Conservation (phyloP, 1,140 invertebrate species). For the Bicyclus anynana region DNA sequence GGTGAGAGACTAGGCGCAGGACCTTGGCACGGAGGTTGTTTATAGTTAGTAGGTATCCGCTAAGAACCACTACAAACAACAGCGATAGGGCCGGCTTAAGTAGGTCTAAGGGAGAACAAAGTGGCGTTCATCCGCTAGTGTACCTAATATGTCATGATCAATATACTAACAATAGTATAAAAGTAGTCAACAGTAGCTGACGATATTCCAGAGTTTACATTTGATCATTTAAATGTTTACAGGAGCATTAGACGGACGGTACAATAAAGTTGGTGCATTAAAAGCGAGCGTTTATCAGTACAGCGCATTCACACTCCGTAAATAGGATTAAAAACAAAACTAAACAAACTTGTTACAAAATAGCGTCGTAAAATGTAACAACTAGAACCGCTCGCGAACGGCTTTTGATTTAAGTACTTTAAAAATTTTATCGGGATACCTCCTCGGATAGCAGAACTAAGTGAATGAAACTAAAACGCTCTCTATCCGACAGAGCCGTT, state of each 20-base stretch:
- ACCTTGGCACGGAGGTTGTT: no score
- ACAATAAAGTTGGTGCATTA: conserved; percentile 28
- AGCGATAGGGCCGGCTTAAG: no score
- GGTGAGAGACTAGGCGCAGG: no score
- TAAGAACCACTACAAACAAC: no score
- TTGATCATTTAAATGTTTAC: conserved; percentile 27
- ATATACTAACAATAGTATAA: no score
- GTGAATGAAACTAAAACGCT: conserved; percentile 16
- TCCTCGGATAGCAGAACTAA: conserved; percentile 12
- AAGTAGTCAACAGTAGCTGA: conserved; percentile 10
- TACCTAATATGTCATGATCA: no score
- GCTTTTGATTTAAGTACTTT: conserved; percentile 42
- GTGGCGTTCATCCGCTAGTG: no score
- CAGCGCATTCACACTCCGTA: conserved; percentile 30
- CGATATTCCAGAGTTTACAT: conserved; percentile 17
- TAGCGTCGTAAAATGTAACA: conserved; percentile 30
- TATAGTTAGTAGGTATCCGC: no score
- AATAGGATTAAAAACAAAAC: conserved; percentile 37
- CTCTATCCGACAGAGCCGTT: conserved; percentile 12
- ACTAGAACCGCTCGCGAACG: conserved; percentile 28
- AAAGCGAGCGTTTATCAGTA: conserved; percentile 30
- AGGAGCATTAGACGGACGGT: conserved; percentile 21
- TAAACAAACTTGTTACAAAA: conserved; percentile 36
- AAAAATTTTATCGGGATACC: conserved; percentile 37
- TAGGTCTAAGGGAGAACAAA: no score